Base-by-base conservation (phyloP, 2,113 vertebrate species). In the Grammomys surdaster region DNA sequence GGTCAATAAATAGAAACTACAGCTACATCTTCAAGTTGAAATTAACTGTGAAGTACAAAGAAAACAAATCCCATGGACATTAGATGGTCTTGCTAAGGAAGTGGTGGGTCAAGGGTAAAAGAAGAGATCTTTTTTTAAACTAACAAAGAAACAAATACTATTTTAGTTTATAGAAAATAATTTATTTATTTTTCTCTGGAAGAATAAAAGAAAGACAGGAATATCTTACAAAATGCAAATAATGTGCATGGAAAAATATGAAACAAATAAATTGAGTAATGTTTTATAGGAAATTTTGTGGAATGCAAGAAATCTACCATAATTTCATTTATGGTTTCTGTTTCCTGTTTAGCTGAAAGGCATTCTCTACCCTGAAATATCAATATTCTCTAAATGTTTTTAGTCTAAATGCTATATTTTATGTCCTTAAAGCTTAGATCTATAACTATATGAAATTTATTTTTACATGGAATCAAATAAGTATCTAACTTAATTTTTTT, bases 321-420 rank as follows among this genome's bases (percentile, higher is more conserved):
- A 77, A 94, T 96, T 94, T 96, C 77, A 86, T 70, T 96, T 92
- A 76, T 90, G 60, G 65, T 93, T 97, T 96, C 77, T 94, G 72
- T 93, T 96, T 96, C 93, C 88, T 96, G 19, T 91, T 95, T 89
- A 73, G 36, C 72, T 82, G 1, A 94, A 94, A 90, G 22, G 5
- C 36, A 82, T 89, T 82, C 5, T 40, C 2, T 89, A 67, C 11
- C 20, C 16, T 82, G 81, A 92, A 70, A 92, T 70, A 92, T 92
- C 67, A 93, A 82, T 94, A 89, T 78, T 88, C n/a, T 10, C 28
- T 94, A 94, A 97, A 94, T 75, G 14, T 69, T 72, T 95, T 94
- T 77, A 95, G 54, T 94, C 89, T 75, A 88, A 94, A 54, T 87
- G 72, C 69, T 89, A 26, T 77, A 81, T 88, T 93, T 94, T 86